Evolutionary conservation across 1,140 invertebrate species (phyloP).

Genomic region (Scaptomyza pallida): DNA sequence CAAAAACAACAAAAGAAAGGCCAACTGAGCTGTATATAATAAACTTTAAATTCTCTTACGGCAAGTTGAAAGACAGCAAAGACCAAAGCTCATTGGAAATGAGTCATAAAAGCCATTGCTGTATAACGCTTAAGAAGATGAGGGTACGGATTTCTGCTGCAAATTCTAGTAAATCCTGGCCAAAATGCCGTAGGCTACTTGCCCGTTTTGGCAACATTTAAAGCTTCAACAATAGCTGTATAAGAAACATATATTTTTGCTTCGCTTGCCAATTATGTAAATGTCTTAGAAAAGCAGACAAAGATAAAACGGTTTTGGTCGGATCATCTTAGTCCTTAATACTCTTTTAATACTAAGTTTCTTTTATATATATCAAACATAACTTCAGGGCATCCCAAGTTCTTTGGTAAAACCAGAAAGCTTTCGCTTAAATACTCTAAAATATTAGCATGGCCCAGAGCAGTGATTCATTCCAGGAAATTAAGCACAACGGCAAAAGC

Average conservation of each 20-base stretch:
- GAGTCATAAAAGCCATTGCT: slow-evolving; percentile 34
- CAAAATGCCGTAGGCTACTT: slow-evolving; percentile 20
- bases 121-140: slow-evolving; percentile 23
- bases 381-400: slow-evolving; percentile 2
- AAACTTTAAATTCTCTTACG: too few relatives aligned
- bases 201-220: slow-evolving; percentile 16
- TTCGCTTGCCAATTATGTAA: slow-evolving; percentile 64
- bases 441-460: slow-evolving; percentile 68
- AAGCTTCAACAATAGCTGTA: background rate
- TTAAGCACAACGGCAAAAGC: slow-evolving; percentile 21
- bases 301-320: background rate
- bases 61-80: too few relatives aligned
- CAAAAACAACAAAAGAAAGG: too few relatives aligned
- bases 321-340: background rate
- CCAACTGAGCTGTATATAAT: too few relatives aligned
- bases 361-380: too few relatives aligned
- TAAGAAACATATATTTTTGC: slow-evolving; percentile 1
- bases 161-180: slow-evolving; percentile 13
- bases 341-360: slow-evolving; percentile 7
- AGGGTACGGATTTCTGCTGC: background rate
- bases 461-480: slow-evolving; percentile 65
- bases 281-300: slow-evolving; percentile 21
- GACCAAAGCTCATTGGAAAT: background rate
- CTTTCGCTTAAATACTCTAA: slow-evolving; percentile 4
- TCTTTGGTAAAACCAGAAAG: background rate